Evolutionary conservation across 2,797 vertebrate species (phyloP).

Genomic region (Xyrichtys novacula): DNA sequence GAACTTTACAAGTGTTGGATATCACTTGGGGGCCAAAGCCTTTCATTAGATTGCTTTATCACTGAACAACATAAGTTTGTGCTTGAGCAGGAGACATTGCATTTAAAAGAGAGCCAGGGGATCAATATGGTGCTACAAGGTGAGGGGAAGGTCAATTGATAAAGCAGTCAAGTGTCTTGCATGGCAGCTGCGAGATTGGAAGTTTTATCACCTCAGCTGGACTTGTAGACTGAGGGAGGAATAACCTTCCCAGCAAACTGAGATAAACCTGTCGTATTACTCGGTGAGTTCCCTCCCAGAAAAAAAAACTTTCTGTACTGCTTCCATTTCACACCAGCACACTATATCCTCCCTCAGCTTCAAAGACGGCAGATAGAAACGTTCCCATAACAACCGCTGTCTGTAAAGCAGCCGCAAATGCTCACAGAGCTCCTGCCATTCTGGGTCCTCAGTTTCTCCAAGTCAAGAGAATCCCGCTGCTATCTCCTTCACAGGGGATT

Average conservation of each 20-base stretch:
- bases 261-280: constrained; percentile 47
- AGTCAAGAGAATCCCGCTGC: constrained; percentile 40
- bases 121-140: constrained; percentile 55
- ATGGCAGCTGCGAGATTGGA: constrained; percentile 37
- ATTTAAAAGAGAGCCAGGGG: constrained; percentile 20
- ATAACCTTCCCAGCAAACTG: constrained; percentile 52
- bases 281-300: background rate
- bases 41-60: constrained; percentile 20
- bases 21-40: background rate
- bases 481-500: constrained; percentile 51
- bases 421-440: constrained; percentile 33
- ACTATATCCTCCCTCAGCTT: constrained; percentile 50
- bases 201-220: constrained; percentile 47
- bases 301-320: constrained; percentile 36
- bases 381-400: constrained; percentile 64
- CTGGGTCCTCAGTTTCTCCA: constrained; percentile 40
- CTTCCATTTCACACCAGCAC: constrained; percentile 44
- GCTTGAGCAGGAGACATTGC: constrained; percentile 24
- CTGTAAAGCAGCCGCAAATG: constrained; percentile 40
- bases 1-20: background rate
- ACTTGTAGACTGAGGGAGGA: constrained; percentile 30
- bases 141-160: constrained; percentile 63
- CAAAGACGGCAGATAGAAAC: constrained; percentile 49
- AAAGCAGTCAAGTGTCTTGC: constrained; percentile 53
- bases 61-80: constrained; percentile 10